These are phyloP conservation scores for Halcyon chelicuti DNA, from an alignment of 2,797 vertebrate genomes.

Conservation along the genomic window DNA sequence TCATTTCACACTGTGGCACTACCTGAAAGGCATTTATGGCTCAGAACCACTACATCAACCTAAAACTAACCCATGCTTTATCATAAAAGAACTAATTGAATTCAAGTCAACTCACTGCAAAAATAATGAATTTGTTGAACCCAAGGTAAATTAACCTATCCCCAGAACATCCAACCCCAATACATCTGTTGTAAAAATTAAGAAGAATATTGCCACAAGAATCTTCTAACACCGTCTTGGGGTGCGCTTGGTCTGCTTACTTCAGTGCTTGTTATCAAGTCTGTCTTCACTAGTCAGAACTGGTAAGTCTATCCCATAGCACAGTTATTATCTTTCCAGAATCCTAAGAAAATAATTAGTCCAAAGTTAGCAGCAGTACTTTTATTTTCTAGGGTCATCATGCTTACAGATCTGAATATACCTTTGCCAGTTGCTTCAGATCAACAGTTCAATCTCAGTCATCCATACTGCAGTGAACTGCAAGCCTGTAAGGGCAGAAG, in stretches of 20 bases:
- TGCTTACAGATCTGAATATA: not conserved
- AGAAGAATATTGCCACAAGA: not conserved
- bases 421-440: not conserved
- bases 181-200: conserved; percentile 16
- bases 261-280: not conserved
- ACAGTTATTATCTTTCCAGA: not conserved
- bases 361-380: not conserved
- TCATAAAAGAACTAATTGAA: not conserved
- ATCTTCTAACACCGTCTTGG: conserved; percentile 3
- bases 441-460: not conserved
- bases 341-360: conserved; percentile 13
- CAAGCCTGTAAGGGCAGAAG: not conserved
- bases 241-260: not conserved
- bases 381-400: not conserved
- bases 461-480: not conserved
- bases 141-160: not conserved
- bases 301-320: not conserved
- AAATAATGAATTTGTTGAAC: not conserved
- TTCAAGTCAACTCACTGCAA: not conserved
- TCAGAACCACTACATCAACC: not conserved
- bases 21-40: not conserved
- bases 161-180: not conserved
- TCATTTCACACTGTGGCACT: not conserved
- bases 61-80: not conserved
- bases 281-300: not conserved